phyloP scores from a whole-genome alignment of 2,888 invertebrate genomes.

The Polydrusus cervinus region DNA sequence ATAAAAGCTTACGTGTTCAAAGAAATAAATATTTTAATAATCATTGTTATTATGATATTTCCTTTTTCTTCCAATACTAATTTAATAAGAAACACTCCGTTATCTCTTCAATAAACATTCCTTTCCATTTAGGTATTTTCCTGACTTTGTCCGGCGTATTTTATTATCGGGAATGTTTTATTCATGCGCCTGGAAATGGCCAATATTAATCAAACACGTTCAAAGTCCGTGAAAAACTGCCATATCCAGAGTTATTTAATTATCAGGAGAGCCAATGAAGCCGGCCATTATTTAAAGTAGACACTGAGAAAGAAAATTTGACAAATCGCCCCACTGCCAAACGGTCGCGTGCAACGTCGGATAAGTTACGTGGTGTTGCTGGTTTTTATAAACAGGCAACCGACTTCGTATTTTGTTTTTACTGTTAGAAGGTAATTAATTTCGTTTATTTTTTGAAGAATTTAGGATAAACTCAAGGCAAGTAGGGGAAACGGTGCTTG shows the following conservation, averaged over 20 bases:
- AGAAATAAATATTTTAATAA: too few species aligned
- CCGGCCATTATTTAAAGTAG: constrained; percentile 54
- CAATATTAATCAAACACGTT: constrained; percentile 51
- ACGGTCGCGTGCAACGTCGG: constrained; percentile 38
- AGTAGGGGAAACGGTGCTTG: too few species aligned
- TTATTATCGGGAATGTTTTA: constrained; percentile 49
- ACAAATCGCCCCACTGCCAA: constrained; percentile 45
- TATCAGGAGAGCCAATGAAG: constrained; percentile 54
- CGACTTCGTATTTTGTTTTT: constrained; percentile 2
- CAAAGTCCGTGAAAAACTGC: constrained; percentile 50
- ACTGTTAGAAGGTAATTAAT: background rate
- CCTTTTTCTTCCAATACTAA: too few species aligned
- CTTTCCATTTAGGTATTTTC: constrained; percentile 13
- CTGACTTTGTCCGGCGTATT: constrained; percentile 6
- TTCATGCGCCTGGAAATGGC: constrained; percentile 50
- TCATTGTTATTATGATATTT: too few species aligned
- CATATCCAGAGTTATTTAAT: constrained; percentile 55
- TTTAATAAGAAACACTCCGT: background rate
- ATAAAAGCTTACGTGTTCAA: too few species aligned
- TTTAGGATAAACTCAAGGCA: too few species aligned
- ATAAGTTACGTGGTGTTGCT: constrained; percentile 27
- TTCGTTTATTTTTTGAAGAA: background rate
- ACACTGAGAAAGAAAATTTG: constrained; percentile 50
- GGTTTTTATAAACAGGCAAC: constrained; percentile 10
- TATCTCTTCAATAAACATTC: constrained; percentile 6